Base-by-base conservation (phyloP, 2,797 vertebrate species). In the Mastacembelus armatus region DNA sequence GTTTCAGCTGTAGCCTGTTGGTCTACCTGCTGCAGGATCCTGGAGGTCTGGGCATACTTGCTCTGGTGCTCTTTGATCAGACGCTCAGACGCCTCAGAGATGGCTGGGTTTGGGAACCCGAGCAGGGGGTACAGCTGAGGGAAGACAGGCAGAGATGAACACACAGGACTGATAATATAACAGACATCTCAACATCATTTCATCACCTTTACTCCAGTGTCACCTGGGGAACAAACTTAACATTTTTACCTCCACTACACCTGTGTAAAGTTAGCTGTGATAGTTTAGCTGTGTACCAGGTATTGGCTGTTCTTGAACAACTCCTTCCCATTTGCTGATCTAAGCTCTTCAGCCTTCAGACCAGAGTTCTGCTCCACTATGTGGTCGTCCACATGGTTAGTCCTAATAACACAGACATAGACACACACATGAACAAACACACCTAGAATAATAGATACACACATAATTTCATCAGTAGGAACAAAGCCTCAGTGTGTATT, bases 1-100 rank as follows among this genome's bases (percentile, higher is more conserved):
- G n/a, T n/a, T n/a, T n/a, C n/a, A n/a, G n/a, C n/a, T n/a, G 42
- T 4, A 2, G 15, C 5, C 22, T 45, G 30, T 1, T 12, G 35
- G 30, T 59, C 10, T 66, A 95, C 94, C 90, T 95, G 94, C 78
- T 93, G 91, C 55, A 94, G 69, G 67, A 95, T 89, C 74, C 86
- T 89, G 72, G 77, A 72, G 19, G 8, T 68, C 56, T 90, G n/a
- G 55, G 63, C 29, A 39, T 81, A 90, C 0, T 84, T 87, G 62
- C 54, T 52, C 9, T 89, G 89, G 71, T 94, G 93, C 0, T 94
- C 89, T 36, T 18, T 77, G 73, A 94, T 33, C 54, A 93, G 52
- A 42, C 72, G 80, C 10, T 88, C 84, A 1, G 94, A 93, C 2
- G 90, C 90, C 58, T 92, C 71, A 24, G 56, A 60, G 11, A 95